Conservation (phyloP, 2,797 vertebrate species). For the Hirundo rustica region DNA sequence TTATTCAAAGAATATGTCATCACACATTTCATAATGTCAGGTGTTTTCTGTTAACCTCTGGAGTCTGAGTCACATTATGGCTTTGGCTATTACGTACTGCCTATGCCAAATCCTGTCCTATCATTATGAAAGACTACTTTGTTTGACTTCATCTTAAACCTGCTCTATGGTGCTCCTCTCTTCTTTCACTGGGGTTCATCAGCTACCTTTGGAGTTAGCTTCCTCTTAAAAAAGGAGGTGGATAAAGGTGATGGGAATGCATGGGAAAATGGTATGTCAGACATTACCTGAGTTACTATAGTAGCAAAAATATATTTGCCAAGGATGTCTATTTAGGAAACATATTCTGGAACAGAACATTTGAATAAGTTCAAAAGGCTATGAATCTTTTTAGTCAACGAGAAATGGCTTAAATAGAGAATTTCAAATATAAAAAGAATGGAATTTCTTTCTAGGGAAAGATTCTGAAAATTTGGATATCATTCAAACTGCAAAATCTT, state of each 20-base stretch:
- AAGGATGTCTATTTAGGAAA: not conserved
- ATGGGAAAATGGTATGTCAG: not conserved
- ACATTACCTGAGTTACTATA: not conserved
- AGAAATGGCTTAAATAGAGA: not conserved
- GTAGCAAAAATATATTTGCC: not conserved
- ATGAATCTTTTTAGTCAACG: not conserved
- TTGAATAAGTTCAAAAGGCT: not conserved
- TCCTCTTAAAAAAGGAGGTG: not conserved
- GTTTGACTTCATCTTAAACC: slow-evolving; percentile 25
- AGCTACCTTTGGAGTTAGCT: not conserved
- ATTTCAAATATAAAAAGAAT: not conserved
- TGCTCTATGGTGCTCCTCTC: not conserved
- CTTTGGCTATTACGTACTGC: slow-evolving; percentile 29
- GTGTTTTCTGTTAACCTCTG: slow-evolving; percentile 23
- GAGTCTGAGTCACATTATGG: not conserved
- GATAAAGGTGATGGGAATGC: not conserved
- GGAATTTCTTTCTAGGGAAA: not conserved
- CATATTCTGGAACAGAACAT: not conserved
- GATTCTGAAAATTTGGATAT: not conserved
- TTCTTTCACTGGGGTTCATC: not conserved
- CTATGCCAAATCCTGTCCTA: slow-evolving; percentile 40
- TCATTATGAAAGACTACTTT: not conserved
- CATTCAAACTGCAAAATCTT: not conserved
- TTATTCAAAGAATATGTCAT: slow-evolving; percentile 8
- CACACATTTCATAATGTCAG: not conserved